Percentiles rank a stretch among this genome's conserved stretches.
phyloP scores from a whole-genome alignment of 2,888 invertebrate genomes.

The Taenaris catops region DNA sequence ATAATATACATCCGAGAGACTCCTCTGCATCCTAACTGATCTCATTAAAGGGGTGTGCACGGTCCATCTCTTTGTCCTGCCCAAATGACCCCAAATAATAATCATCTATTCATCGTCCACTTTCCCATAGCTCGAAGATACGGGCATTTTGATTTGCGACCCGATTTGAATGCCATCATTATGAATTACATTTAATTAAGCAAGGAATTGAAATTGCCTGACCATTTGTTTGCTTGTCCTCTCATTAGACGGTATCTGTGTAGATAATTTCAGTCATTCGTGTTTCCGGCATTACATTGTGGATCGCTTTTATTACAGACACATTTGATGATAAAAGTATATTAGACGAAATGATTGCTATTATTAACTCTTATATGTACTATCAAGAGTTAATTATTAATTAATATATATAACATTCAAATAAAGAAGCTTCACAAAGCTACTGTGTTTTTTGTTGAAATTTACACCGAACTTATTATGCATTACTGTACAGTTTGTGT shows the following conservation, averaged over 20 bases:
- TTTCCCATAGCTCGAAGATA: conserved; percentile 71
- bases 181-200: conserved; percentile 71
- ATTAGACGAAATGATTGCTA: no score
- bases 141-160: conserved; percentile 72
- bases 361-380: no score
- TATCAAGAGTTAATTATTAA: no score
- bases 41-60: conserved; percentile 49
- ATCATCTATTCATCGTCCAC: conserved; percentile 66
- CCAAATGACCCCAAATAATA: conserved; percentile 73
- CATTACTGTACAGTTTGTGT: no score
- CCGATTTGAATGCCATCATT: conserved; percentile 63
- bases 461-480: no score
- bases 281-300: conserved; percentile 10
- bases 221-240: conserved; percentile 37
- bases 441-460: no score
- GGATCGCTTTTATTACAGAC: conserved; percentile 1
- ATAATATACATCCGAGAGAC: no score
- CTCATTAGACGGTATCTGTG: conserved; percentile 31
- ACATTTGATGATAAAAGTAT: no score
- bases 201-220: conserved; percentile 41
- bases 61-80: conserved; percentile 59
- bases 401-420: no score
- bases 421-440: no score
- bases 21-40: conserved; percentile 34
- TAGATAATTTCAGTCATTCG: conserved; percentile 10